Evolutionary conservation across 2,797 vertebrate species (phyloP).

Genomic region (Eidolon dupreanum): DNA sequence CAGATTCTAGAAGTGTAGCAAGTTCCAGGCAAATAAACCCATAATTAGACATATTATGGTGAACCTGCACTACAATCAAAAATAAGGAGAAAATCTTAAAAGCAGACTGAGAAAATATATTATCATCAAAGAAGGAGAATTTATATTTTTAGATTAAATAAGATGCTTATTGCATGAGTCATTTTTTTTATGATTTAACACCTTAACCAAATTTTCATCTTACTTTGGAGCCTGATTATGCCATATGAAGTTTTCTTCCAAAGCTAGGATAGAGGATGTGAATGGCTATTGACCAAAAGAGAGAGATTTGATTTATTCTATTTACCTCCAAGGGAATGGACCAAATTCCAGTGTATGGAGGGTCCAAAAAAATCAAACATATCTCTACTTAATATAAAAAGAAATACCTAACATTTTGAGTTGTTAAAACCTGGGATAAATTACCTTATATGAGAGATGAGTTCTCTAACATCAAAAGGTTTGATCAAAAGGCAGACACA

Average conservation of each 20-base stretch:
- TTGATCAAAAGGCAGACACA: not conserved
- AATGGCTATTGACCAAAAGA: not conserved
- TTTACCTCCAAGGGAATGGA: not conserved
- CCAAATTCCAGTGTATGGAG: not conserved
- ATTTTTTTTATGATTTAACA: not conserved
- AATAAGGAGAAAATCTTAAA: not conserved
- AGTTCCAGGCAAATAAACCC: not conserved
- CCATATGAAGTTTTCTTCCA: not conserved
- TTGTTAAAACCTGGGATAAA: not conserved
- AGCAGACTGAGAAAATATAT: not conserved
- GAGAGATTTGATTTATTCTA: not conserved
- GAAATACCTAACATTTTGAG: not conserved
- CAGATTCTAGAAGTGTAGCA: not conserved
- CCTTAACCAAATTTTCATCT: not conserved
- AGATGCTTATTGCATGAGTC: not conserved
- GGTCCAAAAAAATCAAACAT: not conserved
- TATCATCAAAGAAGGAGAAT: not conserved
- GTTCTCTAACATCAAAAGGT: not conserved
- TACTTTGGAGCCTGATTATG: not conserved
- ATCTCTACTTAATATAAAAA: not conserved
- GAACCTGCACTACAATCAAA: not conserved
- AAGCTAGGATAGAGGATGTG: not conserved
- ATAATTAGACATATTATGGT: not conserved
- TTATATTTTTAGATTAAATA: not conserved
- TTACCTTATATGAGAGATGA: constrained; percentile 1